Evolutionary conservation across 2,113 vertebrate genomes (phyloP).

Genomic region (Sarotherodon lohbergeri): DNA sequence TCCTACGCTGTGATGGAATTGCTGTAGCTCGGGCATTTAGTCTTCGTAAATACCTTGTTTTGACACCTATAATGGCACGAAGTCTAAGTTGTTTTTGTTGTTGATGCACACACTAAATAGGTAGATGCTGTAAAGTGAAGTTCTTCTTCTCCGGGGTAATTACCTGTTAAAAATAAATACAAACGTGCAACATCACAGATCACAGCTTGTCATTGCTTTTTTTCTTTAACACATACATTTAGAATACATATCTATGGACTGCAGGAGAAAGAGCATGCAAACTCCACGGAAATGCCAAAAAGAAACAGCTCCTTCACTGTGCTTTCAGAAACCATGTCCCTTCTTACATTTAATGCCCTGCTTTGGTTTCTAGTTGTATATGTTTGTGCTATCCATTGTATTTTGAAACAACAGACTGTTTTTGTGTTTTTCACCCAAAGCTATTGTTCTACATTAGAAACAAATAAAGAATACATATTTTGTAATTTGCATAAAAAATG

Average conservation of each 20-base stretch:
- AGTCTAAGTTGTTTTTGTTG: slow-evolving; percentile 16
- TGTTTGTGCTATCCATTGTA: accelerated
- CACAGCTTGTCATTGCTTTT: not conserved
- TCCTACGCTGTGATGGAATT: slow-evolving; percentile 16
- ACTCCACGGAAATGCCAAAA: not conserved
- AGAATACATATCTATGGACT: not conserved
- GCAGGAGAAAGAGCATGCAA: not conserved
- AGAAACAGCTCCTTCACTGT: too few species aligned
- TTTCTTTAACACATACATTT: not conserved
- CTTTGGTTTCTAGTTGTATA: accelerated
- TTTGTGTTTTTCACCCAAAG: not conserved
- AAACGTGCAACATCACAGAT: not conserved
- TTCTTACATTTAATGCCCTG: not conserved
- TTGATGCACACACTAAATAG: slow-evolving; percentile 7
- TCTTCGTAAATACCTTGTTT: slow-evolving; percentile 53
- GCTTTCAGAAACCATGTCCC: not conserved
- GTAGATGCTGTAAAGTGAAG: not conserved
- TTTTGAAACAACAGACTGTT: not conserved
- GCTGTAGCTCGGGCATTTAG: slow-evolving; percentile 26
- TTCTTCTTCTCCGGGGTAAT: not conserved
- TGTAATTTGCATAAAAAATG: not conserved
- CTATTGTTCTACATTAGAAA: not conserved
- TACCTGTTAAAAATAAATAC: slow-evolving; percentile 12
- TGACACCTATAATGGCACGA: slow-evolving; percentile 39
- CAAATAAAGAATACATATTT: not conserved